Percentiles rank a stretch among this genome's conserved stretches.
Evolutionary conservation across 2,113 vertebrate species (phyloP).

Genomic region (Polypterus bichir): DNA sequence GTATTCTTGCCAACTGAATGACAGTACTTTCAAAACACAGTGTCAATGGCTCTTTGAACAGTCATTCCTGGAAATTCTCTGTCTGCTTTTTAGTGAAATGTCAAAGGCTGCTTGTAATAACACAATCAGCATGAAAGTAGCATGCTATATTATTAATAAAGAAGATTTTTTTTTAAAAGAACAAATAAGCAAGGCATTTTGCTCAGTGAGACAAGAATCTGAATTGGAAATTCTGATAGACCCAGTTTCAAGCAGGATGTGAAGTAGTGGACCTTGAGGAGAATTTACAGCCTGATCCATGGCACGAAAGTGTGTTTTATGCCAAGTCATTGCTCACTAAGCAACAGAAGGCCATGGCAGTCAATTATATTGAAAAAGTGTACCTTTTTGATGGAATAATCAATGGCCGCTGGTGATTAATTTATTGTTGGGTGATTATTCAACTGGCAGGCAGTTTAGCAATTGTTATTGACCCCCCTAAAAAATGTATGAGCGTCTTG

Average conservation of each 20-base stretch:
- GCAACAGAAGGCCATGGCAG: conserved; percentile 33
- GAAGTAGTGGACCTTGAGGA: conserved; percentile 33
- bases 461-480: conserved; percentile 34
- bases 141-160: too few relatives aligned
- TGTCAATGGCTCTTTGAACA: too few relatives aligned
- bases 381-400: conserved; percentile 37
- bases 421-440: conserved; percentile 38
- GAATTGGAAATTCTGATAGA: too few relatives aligned
- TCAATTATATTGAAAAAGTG: conserved; percentile 41
- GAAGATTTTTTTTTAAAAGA: too few relatives aligned
- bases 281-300: conserved; percentile 38
- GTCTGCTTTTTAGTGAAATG: too few relatives aligned
- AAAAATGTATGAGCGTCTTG: conserved; percentile 27
- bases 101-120: too few relatives aligned
- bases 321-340: conserved; percentile 41
- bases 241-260: conserved; percentile 26
- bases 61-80: too few relatives aligned
- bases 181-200: too few relatives aligned
- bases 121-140: too few relatives aligned
- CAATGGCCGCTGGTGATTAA: conserved; percentile 41
- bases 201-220: too few relatives aligned
- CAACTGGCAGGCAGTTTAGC: conserved; percentile 32
- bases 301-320: conserved; percentile 30
- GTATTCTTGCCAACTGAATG: too few relatives aligned
- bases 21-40: too few relatives aligned